A percentile compares a stretch with the other conserved stretches of the same genome.
These are phyloP conservation scores for Mycteria americana DNA, from an alignment of 2,797 vertebrate genomes.

Conservation along the genomic window DNA sequence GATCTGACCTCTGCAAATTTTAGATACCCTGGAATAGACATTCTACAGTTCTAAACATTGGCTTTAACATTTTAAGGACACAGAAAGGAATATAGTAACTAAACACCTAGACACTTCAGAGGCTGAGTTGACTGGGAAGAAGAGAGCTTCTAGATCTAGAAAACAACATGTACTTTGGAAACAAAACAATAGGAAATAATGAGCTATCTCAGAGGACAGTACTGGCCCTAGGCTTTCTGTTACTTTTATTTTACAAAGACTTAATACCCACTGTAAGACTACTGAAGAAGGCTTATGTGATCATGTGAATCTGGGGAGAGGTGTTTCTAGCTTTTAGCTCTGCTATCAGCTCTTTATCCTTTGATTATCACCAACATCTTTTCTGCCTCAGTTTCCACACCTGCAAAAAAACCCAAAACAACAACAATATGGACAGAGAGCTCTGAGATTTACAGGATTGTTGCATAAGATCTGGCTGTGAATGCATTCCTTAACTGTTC, in stretches of 20 bases:
- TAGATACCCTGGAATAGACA: background rate
- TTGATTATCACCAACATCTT: background rate
- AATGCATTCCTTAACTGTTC: background rate
- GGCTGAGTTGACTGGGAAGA: background rate
- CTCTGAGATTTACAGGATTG: background rate
- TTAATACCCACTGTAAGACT: background rate
- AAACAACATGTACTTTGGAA: background rate
- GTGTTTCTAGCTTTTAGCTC: background rate
- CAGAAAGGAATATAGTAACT: background rate
- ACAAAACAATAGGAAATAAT: background rate
- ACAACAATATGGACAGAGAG: background rate
- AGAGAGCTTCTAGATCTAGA: background rate
- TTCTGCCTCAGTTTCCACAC: background rate
- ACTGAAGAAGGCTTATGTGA: background rate
- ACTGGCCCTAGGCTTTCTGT: fast-evolving
- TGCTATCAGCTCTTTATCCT: background rate
- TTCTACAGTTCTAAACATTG: background rate
- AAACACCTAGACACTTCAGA: background rate
- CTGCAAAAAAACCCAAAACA: background rate
- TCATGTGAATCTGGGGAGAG: background rate
- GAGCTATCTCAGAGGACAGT: background rate
- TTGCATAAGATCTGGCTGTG: fast-evolving
- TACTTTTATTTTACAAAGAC: background rate
- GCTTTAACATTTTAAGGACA: background rate
- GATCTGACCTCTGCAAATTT: background rate